A percentile compares a stretch with the other conserved stretches of the same genome.
Conservation (phyloP, 2,113 vertebrate species). For the Xiphophorus hellerii region DNA sequence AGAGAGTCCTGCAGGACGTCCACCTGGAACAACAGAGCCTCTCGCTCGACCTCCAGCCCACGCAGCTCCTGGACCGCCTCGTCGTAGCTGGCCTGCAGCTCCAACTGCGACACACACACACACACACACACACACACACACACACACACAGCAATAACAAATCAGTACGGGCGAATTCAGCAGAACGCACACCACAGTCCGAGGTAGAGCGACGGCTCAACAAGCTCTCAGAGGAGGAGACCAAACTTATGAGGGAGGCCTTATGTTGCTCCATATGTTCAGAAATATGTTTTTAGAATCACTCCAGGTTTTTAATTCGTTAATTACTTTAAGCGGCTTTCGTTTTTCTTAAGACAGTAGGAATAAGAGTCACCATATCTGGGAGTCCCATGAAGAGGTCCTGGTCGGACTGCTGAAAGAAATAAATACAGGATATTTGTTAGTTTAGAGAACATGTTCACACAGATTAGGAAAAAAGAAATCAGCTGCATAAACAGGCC, state of each 20-base stretch:
- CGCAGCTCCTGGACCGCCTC: conserved; percentile 77
- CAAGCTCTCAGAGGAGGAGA: conserved; percentile 22
- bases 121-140: too few relatives aligned
- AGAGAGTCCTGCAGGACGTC: conserved; percentile 81
- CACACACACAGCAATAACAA: conserved; percentile 20
- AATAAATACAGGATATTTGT: neutral
- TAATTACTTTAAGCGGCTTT: neutral
- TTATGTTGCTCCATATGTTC: conserved; percentile 22
- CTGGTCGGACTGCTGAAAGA: conserved; percentile 67
- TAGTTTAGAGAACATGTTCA: neutral
- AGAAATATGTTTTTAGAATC: conserved; percentile 8
- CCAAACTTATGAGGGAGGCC: conserved; percentile 37
- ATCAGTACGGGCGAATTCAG: conserved; percentile 31
- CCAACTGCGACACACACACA: conserved; percentile 61
- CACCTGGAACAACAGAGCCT: conserved; percentile 81
- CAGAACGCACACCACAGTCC: too few relatives aligned
- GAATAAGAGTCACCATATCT: conserved; percentile 71
- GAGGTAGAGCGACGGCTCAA: conserved; percentile 24
- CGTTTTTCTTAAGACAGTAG: neutral
- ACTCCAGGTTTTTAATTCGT: neutral
- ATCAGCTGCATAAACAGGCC: neutral
- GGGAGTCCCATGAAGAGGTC: conserved; percentile 73
- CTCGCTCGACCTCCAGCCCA: conserved; percentile 78
- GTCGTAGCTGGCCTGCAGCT: conserved; percentile 79
- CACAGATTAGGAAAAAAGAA: neutral